phyloP scores from a whole-genome alignment of 2,888 invertebrate species.

The Himalopsyche anomala region DNA sequence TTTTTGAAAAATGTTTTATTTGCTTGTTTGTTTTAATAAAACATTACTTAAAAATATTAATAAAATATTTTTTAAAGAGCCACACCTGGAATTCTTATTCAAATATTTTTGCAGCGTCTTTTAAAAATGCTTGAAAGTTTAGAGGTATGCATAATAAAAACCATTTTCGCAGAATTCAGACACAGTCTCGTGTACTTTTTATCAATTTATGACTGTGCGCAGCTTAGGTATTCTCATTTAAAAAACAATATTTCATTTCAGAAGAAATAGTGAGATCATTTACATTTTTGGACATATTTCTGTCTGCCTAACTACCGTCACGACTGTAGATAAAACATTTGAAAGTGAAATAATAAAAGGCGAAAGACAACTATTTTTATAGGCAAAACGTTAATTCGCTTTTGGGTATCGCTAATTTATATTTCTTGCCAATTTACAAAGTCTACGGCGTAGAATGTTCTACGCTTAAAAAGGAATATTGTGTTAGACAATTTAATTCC shows the following conservation, averaged over 20 bases:
- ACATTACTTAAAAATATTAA: too few species aligned
- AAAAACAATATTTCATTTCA: background rate
- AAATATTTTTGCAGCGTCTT: too few species aligned
- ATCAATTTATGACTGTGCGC: constrained; percentile 19
- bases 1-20: too few species aligned
- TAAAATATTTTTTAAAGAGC: too few species aligned
- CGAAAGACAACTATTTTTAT: background rate
- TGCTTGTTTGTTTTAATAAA: too few species aligned
- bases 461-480: too few species aligned
- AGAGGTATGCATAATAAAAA: constrained; percentile 16
- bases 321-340: background rate
- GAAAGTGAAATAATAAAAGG: background rate
- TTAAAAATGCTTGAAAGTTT: background rate
- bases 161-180: background rate
- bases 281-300: background rate
- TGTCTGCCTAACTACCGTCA: background rate
- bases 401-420: too few species aligned
- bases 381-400: background rate
- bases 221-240: constrained; percentile 18
- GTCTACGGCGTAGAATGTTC: too few species aligned
- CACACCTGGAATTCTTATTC: too few species aligned
- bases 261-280: background rate
- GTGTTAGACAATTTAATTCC: too few species aligned
- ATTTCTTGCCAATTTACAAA: too few species aligned
- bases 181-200: background rate